These are phyloP conservation scores for Euleptes europaea DNA, from an alignment of 2,113 vertebrate genomes.

Conservation along the genomic window DNA sequence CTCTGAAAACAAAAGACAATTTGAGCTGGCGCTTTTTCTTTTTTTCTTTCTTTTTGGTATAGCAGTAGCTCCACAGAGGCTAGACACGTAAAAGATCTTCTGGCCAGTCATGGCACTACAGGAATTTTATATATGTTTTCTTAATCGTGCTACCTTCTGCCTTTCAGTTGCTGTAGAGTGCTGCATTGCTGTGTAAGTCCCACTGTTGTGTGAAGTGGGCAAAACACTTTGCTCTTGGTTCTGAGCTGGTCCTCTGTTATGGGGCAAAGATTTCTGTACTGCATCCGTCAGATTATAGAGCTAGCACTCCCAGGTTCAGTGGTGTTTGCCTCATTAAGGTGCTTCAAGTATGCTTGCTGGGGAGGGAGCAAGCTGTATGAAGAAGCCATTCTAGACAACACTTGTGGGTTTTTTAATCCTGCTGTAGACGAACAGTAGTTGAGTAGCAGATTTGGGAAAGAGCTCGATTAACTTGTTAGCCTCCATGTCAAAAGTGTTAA, in stretches of 20 bases:
- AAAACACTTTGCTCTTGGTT: neutral
- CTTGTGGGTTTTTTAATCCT: neutral
- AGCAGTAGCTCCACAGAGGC: neutral
- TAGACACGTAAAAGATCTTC: neutral
- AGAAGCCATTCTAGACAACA: neutral
- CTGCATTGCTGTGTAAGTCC: constrained; percentile 7
- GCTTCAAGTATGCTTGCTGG: neutral
- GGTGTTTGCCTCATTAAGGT: neutral
- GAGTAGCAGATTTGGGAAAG: neutral
- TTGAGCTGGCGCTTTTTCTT: neutral
- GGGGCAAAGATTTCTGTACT: neutral
- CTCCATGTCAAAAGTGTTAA: neutral
- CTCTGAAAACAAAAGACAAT: neutral
- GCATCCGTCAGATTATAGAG: neutral
- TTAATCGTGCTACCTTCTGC: neutral
- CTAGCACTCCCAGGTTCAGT: neutral
- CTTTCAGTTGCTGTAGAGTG: neutral
- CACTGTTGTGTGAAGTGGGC: neutral
- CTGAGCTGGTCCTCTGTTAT: neutral
- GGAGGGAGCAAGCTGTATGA: neutral
- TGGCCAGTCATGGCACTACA: neutral
- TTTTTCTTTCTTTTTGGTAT: neutral
- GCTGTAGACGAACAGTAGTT: neutral
- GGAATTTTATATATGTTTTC: neutral
- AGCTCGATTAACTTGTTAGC: neutral